Evolutionary conservation across 2,113 vertebrate genomes (phyloP).

Genomic region (Perca schrenkii): DNA sequence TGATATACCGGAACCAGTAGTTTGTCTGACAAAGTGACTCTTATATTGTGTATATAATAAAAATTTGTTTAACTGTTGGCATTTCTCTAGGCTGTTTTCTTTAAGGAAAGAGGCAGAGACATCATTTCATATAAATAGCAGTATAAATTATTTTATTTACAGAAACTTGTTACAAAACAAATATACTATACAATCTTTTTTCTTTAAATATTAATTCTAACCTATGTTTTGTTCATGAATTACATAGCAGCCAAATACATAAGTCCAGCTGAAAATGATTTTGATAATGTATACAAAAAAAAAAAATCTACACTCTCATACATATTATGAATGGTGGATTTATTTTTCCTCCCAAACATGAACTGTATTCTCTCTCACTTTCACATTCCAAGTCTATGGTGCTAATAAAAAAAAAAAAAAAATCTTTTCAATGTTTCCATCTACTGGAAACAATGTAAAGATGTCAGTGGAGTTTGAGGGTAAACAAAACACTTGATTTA

Average conservation of each 20-base stretch:
- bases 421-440: conserved; percentile 58
- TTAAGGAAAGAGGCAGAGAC: conserved; percentile 59
- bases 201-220: conserved; percentile 99
- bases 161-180: conserved; percentile 99
- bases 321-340: conserved; percentile 91
- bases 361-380: conserved; percentile 89
- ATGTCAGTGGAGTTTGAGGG: conserved; percentile 70
- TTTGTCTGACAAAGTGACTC: conserved; percentile 71
- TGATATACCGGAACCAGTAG: conserved; percentile 51
- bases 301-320: conserved; percentile 93
- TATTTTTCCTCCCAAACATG: conserved; percentile 88
- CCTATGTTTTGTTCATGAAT: conserved; percentile 99
- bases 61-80: conserved; percentile 73
- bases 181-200: conserved; percentile 99
- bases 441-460: conserved; percentile 65
- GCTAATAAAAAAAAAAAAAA: conserved; percentile 78
- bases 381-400: conserved; percentile 96
- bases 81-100: background rate
- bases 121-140: conserved; percentile 98
- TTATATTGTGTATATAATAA: conserved; percentile 88
- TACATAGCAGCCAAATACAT: conserved; percentile 99
- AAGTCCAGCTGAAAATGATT: conserved; percentile 98
- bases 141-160: conserved; percentile 99
- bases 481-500: conserved; percentile 76
- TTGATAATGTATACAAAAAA: conserved; percentile 92